Evolutionary conservation across 1,140 invertebrate species (phyloP).

Genomic region (Nasonia giraulti): DNA sequence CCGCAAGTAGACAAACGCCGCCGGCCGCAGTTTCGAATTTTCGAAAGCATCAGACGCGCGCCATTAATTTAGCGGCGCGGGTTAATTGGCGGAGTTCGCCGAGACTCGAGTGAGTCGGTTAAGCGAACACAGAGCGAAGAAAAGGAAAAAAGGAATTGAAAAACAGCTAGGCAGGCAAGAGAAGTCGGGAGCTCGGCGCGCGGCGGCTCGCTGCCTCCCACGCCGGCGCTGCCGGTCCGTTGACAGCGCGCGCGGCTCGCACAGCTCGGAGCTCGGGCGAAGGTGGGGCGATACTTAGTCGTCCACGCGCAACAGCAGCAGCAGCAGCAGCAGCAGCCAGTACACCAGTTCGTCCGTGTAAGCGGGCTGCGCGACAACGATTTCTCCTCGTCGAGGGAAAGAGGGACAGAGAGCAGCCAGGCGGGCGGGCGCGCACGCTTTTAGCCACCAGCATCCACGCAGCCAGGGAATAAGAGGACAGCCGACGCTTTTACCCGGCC

Average conservation of each 20-base stretch:
- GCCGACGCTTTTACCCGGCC: background rate
- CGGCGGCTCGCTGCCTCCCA: conserved; percentile 11
- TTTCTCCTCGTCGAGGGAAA: background rate
- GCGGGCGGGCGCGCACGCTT: background rate
- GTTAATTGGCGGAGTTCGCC: too few relatives aligned
- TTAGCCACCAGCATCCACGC: background rate
- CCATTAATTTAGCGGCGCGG: too few relatives aligned
- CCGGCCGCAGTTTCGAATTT: too few relatives aligned
- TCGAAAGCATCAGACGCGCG: too few relatives aligned
- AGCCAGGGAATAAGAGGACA: background rate
- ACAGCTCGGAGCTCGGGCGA: conserved; percentile 2
- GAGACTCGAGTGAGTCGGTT: too few relatives aligned
- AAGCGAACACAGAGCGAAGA: too few relatives aligned
- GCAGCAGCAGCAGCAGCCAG: conserved; percentile 26
- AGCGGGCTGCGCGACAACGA: conserved; percentile 19
- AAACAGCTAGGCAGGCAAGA: background rate
- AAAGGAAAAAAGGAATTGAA: too few relatives aligned
- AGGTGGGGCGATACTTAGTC: conserved; percentile 40
- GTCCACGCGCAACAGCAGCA: conserved; percentile 14
- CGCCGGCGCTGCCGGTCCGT: conserved; percentile 13
- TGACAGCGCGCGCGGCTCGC: conserved; percentile 28
- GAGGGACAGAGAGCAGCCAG: conserved; percentile 29
- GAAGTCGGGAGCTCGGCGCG: background rate
- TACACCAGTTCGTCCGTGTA: conserved; percentile 5
- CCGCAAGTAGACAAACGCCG: too few relatives aligned